Base-by-base conservation (phyloP, 1,140 invertebrate genomes). In the Lordiphosa collinella region DNA sequence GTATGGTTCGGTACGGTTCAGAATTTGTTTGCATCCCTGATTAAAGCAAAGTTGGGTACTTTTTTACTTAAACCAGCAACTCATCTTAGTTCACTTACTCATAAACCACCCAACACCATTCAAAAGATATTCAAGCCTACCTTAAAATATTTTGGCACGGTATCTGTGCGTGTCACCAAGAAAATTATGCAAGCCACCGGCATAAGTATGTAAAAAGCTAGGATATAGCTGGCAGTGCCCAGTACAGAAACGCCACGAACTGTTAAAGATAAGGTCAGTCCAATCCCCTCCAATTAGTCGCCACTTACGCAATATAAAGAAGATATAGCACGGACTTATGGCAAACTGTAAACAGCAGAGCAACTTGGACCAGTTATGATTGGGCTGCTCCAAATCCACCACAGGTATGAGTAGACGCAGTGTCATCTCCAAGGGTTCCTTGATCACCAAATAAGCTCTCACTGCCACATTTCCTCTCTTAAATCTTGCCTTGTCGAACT, bases 281-380 rank as follows among this genome's bases (percentile, higher is more conserved):
- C 18, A 18, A 18, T 18, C 18, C 18, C 4, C 4, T 1, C 11
- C 4, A 31, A 5, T 37, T 0, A 16, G 2, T 8, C 1, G 7
- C n/a, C n/a, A 29, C 57, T 62, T 11, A 65, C 63, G 2, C 8
- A 66, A 18, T 6, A 57, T 35, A 11, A 36, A 38, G 34, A 6
- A 4, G 0, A 59, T 16, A 8, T 58, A 67, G 40, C 25, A 31
- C 12, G 54, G 54, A 0, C 48, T 37, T 0, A 51, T 8, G n/a
- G 52, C 2, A 7, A 67, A 12, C 0, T 68, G 65, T 1, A 44
- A 1, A 18, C 25, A 36, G 11, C 44, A 60, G 32, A 67, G 55
- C 12, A 68, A 49, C 43, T 68, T 68, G 14, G 64, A 68, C 63
- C 65, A 60, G 12, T 36, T 36, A 10, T 35, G 16, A 2, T 52